phyloP scores from a whole-genome alignment of 2,888 invertebrate species.

The Gordius sp. region DNA sequence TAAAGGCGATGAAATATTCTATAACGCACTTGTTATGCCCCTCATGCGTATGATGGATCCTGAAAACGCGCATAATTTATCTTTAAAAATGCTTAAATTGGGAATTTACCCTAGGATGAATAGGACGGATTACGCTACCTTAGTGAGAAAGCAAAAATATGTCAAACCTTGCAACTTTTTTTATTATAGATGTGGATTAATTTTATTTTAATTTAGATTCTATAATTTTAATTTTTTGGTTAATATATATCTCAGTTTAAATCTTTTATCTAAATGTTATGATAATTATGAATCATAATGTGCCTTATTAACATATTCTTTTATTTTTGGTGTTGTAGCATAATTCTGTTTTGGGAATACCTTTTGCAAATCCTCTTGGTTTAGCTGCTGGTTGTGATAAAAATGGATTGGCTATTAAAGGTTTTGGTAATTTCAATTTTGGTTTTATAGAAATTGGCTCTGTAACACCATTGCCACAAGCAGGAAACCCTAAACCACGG shows the following conservation, averaged over 20 bases:
- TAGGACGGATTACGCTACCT: constrained; percentile 20
- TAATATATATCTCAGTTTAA: too few species aligned
- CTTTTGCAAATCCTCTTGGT: constrained; percentile 64
- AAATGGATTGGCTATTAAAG: constrained; percentile 61
- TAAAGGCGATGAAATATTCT: constrained; percentile 28
- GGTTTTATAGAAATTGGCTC: constrained; percentile 86
- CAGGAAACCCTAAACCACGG: constrained; percentile 68
- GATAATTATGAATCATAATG: too few species aligned
- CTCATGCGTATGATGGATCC: constrained; percentile 23
- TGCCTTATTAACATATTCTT: too few species aligned
- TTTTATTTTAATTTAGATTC: too few species aligned
- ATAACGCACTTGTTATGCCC: constrained; percentile 27
- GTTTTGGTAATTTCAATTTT: constrained; percentile 57
- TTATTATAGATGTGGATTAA: too few species aligned
- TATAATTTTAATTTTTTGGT: too few species aligned
- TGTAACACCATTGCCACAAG: constrained; percentile 69
- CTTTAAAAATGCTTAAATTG: constrained; percentile 26
- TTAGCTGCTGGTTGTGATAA: constrained; percentile 97
- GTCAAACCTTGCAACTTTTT: too few species aligned
- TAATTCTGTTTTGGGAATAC: constrained; percentile 15
- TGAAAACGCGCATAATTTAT: constrained; percentile 27
- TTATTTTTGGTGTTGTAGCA: too few species aligned
- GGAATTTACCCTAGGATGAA: constrained; percentile 25
- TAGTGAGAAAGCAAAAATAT: constrained; percentile 4
- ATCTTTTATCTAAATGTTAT: too few species aligned